phyloP scores from a whole-genome alignment of 2,888 invertebrate species.

The Himalopsyche tibetana region DNA sequence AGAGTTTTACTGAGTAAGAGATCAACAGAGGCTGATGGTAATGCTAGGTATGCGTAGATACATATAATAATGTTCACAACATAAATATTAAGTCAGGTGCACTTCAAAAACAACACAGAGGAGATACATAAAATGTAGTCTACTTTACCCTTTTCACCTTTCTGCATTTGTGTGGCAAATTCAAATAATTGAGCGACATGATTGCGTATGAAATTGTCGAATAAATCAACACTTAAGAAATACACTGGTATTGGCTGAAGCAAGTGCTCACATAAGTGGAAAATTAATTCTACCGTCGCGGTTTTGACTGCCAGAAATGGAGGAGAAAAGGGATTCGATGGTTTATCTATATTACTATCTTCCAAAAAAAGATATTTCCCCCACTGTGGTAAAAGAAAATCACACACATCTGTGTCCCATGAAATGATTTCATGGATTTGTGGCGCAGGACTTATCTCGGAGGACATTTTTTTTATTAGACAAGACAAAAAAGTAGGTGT shows the following conservation, averaged over 20 bases:
- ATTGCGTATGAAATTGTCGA: constrained; percentile 57
- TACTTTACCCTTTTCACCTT: constrained; percentile 49
- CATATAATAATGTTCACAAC: no score
- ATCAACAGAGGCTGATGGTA: no score
- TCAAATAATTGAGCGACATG: constrained; percentile 52
- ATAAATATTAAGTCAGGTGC: no score
- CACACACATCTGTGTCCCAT: constrained; percentile 53
- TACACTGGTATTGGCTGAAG: constrained; percentile 55
- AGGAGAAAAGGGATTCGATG: constrained; percentile 44
- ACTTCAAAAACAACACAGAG: not conserved
- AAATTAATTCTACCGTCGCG: constrained; percentile 52
- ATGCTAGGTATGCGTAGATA: no score
- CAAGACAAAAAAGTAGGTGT: no score
- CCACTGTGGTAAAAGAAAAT: constrained; percentile 55
- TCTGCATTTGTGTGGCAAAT: constrained; percentile 3
- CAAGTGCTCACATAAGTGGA: constrained; percentile 47
- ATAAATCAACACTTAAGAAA: constrained; percentile 58
- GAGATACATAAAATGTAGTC: not conserved
- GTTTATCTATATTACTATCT: not conserved
- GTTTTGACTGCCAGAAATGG: constrained; percentile 51
- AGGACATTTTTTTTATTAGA: not conserved
- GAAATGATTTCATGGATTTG: constrained; percentile 50
- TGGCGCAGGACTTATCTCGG: not conserved
- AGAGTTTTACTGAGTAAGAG: no score
- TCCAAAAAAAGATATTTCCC: constrained; percentile 41